These are phyloP conservation scores for Clusia tigrina DNA, from an alignment of 2,888 invertebrate species.

Conservation along the genomic window DNA sequence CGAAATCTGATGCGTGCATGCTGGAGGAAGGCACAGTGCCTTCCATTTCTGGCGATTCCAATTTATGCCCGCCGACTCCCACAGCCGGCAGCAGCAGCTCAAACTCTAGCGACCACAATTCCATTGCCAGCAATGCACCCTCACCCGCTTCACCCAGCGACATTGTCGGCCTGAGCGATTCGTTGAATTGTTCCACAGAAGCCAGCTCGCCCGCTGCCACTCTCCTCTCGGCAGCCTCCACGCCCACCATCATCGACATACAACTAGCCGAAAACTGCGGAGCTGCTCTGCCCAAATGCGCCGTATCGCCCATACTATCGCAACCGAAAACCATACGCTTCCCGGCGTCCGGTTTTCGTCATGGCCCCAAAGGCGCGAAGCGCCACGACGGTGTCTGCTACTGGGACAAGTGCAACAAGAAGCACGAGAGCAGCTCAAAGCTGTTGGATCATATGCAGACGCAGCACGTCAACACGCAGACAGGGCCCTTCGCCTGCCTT, in stretches of 20 bases:
- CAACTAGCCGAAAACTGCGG: constrained; percentile 48
- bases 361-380: constrained; percentile 63
- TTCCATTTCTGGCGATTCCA: constrained; percentile 15
- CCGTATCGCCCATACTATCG: constrained; percentile 79
- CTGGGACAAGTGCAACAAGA: constrained; percentile 83
- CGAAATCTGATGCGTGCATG: constrained; percentile 28
- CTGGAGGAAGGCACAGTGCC: constrained; percentile 7
- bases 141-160: constrained; percentile 59
- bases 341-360: constrained; percentile 68
- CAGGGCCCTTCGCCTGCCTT: constrained; percentile 85
- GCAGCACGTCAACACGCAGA: constrained; percentile 86
- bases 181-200: constrained; percentile 35
- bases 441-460: constrained; percentile 88
- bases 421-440: constrained; percentile 81
- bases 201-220: constrained; percentile 45
- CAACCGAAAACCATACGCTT: constrained; percentile 84
- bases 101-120: constrained; percentile 60
- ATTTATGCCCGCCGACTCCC: constrained; percentile 55
- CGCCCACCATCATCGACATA: constrained; percentile 59
- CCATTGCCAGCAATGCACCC: constrained; percentile 67
- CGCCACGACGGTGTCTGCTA: constrained; percentile 71
- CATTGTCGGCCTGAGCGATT: constrained; percentile 20
- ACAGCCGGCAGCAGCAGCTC: constrained; percentile 51
- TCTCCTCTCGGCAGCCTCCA: constrained; percentile 21
- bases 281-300: constrained; percentile 54